Evolutionary conservation across 2,888 invertebrate species (phyloP), one percentile per base, ranked within the genome.

Genomic region (Xiphydria camelus): DNA sequence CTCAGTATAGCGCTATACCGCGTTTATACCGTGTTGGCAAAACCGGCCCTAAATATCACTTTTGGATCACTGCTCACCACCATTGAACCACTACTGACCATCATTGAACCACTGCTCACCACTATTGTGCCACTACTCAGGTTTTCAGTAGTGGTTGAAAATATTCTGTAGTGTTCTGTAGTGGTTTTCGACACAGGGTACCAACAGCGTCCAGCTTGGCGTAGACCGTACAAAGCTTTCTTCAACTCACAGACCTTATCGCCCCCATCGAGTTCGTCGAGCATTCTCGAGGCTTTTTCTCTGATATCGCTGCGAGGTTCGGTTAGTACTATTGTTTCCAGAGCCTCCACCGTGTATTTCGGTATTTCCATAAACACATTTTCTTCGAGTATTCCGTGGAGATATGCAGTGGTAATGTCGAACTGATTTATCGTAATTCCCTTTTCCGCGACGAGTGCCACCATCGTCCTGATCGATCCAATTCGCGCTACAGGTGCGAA

Each of bases 401-500:
- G 35, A 7, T 40, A 47, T 1, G 41, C 41, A 2, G 36, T 41
- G 15, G 21, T 18, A 3, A 41, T 33, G 12, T 46, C 43, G 15
- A 47, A 33, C 15, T 47, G 47, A 9, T 15, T 7, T 14, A 47
- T 10, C 9, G 35, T 14, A 19, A 35, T 43, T 1, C 23, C 22
- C 5, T 17, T 29, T 12, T 43, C 20, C 12, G 34, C 43, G 7
- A 38, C 22, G 7, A 47, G 10, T 20, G 43, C 38, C 20, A 39
- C 5, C 22, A 44, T 20, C 6, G 37, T 23, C 6, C 47, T 29
- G 3, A 47, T 22, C 3, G 43, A 29, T 20, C 33, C 23, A 5
- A 47, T 2, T 17, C 43, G 23, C 17, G 37, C 41, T 2, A 47
- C 45, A 7, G 45, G 37, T 4, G 32, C 42, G 25, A 46, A 46